phyloP scores from a whole-genome alignment of 1,140 invertebrate genomes.

The Atta colombica region DNA sequence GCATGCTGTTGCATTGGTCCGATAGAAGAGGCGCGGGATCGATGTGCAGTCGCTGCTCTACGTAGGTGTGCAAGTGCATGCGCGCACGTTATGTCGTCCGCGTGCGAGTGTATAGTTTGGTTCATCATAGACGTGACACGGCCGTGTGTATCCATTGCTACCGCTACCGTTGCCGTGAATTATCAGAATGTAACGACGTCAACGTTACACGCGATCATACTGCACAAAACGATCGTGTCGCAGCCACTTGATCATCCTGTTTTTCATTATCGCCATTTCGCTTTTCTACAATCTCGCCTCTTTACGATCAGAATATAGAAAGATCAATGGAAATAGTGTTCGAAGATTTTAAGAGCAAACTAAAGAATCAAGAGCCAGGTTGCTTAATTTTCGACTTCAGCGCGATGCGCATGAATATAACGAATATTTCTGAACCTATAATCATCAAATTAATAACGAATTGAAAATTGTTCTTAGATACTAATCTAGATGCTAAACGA shows the following conservation, averaged over 20 bases:
- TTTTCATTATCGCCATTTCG: conserved; percentile 67
- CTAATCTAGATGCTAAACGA: too few species aligned
- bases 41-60: conserved; percentile 24
- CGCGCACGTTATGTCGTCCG: conserved; percentile 29
- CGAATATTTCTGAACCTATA: not conserved
- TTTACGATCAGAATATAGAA: not conserved
- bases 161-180: conserved; percentile 77
- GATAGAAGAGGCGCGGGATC: conserved; percentile 58
- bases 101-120: conserved; percentile 26
- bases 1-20: conserved; percentile 75
- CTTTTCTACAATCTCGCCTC: conserved; percentile 48
- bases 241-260: conserved; percentile 82
- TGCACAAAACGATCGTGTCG: conserved; percentile 77
- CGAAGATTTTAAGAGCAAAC: not conserved
- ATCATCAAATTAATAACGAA: not conserved
- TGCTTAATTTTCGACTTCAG: too few species aligned
- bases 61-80: conserved; percentile 45
- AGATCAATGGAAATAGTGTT: too few species aligned
- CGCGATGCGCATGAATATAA: not conserved
- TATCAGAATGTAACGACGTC: conserved; percentile 83
- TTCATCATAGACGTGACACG: conserved; percentile 58
- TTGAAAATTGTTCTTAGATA: not conserved
- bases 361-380: not conserved
- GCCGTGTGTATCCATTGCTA: conserved; percentile 53
- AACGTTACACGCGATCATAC: conserved; percentile 78